Evolutionary conservation across 2,113 vertebrate species (phyloP).

Genomic region (Pleuronectes platessa): DNA sequence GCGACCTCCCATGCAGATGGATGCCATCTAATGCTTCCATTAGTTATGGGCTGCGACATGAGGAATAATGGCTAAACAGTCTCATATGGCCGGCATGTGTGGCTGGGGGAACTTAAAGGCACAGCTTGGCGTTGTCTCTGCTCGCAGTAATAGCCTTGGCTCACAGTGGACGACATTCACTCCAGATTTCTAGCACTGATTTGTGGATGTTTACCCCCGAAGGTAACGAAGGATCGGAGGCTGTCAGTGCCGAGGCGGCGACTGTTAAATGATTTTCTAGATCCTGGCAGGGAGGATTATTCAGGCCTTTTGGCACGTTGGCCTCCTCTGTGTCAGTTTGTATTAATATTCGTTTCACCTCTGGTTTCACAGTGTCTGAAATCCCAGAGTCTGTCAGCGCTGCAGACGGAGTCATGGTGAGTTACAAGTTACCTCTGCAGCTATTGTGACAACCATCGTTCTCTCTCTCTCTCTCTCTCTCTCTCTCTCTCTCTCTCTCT

Average conservation of each 20-base stretch:
- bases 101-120: slow-evolving; percentile 39
- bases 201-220: slow-evolving; percentile 53
- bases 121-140: slow-evolving; percentile 41
- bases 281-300: slow-evolving; percentile 17
- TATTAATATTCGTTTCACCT: slow-evolving; percentile 54
- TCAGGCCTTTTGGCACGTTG: slow-evolving; percentile 21
- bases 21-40: slow-evolving; percentile 45
- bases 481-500: no score
- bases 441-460: slow-evolving; percentile 22
- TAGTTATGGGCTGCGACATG: slow-evolving; percentile 47
- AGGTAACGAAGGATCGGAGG: slow-evolving; percentile 39
- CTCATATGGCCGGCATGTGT: slow-evolving; percentile 64
- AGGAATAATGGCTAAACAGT: slow-evolving; percentile 53
- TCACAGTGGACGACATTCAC: slow-evolving; percentile 24
- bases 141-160: slow-evolving; percentile 53
- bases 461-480: neutral
- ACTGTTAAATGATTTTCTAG: slow-evolving; percentile 16
- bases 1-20: slow-evolving; percentile 33
- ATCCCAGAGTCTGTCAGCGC: slow-evolving; percentile 40
- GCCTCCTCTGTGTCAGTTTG: slow-evolving; percentile 38
- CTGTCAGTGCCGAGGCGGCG: slow-evolving; percentile 21
- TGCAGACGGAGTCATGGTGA: slow-evolving; percentile 62
- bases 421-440: slow-evolving; percentile 49
- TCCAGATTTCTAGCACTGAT: slow-evolving; percentile 51
- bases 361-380: slow-evolving; percentile 72